Percentiles rank a stretch among this genome's conserved stretches.
phyloP scores from a whole-genome alignment of 2,888 invertebrate species.

The Ditylenchus weischeri region DNA sequence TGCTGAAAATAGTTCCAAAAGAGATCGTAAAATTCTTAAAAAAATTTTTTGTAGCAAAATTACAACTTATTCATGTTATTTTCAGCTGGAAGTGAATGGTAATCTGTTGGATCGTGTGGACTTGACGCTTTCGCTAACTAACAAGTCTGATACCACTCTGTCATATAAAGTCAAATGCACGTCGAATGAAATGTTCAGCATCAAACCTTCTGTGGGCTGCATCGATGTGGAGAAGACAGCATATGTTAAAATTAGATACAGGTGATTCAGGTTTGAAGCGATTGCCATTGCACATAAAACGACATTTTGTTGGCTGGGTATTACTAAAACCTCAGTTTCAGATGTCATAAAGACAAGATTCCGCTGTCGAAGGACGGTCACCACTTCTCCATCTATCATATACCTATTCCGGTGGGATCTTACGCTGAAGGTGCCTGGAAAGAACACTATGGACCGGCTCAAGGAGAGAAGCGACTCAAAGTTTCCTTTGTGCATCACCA shows the following conservation, averaged over 20 bases:
- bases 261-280: neutral
- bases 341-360: constrained; percentile 10
- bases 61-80: too few relatives aligned
- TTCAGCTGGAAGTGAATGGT: neutral
- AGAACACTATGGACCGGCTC: constrained; percentile 52
- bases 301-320: too few relatives aligned
- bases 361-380: constrained; percentile 32
- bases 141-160: constrained; percentile 47
- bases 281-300: too few relatives aligned
- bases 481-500: constrained; percentile 26
- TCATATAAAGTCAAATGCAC: constrained; percentile 55
- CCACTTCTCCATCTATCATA: constrained; percentile 51
- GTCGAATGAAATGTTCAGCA: constrained; percentile 50
- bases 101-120: constrained; percentile 28
- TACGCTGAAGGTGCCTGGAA: constrained; percentile 43
- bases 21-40: too few relatives aligned
- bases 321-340: constrained; percentile 15
- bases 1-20: too few relatives aligned
- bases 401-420: constrained; percentile 48
- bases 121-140: constrained; percentile 34
- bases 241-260: neutral
- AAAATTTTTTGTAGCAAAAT: too few relatives aligned
- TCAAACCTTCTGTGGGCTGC: constrained; percentile 46
- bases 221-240: constrained; percentile 35
- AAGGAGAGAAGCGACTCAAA: constrained; percentile 44